Evolutionary conservation across 1,140 invertebrate species (phyloP).

Genomic region (Cheumatopsyche charites): DNA sequence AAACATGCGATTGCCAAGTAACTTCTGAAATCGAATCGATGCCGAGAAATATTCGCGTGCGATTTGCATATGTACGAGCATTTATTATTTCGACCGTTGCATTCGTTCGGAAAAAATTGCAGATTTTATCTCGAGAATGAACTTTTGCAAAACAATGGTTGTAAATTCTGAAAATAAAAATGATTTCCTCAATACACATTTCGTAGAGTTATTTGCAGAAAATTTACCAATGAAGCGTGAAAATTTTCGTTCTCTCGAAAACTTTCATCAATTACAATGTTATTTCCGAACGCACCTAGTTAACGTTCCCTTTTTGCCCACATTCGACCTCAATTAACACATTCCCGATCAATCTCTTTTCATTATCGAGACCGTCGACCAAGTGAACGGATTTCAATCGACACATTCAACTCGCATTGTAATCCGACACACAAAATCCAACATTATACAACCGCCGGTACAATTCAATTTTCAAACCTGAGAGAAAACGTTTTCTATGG

Average conservation of each 20-base stretch:
- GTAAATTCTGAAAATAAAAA: background rate
- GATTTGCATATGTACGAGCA: slow-evolving; percentile 30
- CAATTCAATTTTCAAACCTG: background rate
- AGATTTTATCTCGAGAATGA: too few species aligned
- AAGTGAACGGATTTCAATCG: background rate
- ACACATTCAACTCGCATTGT: background rate
- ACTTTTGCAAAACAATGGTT: too few species aligned
- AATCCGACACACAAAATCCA: background rate
- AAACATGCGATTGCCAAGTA: slow-evolving; percentile 40
- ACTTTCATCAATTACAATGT: background rate
- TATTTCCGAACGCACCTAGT: background rate
- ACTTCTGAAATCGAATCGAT: slow-evolving; percentile 38
- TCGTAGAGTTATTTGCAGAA: too few species aligned
- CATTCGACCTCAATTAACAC: slow-evolving; percentile 26
- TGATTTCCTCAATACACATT: slow-evolving; percentile 3
- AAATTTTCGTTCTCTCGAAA: slow-evolving; percentile 1
- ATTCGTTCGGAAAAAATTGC: too few species aligned
- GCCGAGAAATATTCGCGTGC: slow-evolving; percentile 30
- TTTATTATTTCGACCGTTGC: too few species aligned
- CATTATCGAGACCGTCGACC: slow-evolving; percentile 16
- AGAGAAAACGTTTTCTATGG: too few species aligned
- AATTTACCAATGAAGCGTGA: background rate
- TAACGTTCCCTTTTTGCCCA: too few species aligned
- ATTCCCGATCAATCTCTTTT: slow-evolving; percentile 17
- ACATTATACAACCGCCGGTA: too few species aligned